Percentiles rank a stretch among this genome's conserved stretches.
Evolutionary conservation across 2,888 invertebrate genomes (phyloP).

Genomic region (Amphimallon solstitiale): DNA sequence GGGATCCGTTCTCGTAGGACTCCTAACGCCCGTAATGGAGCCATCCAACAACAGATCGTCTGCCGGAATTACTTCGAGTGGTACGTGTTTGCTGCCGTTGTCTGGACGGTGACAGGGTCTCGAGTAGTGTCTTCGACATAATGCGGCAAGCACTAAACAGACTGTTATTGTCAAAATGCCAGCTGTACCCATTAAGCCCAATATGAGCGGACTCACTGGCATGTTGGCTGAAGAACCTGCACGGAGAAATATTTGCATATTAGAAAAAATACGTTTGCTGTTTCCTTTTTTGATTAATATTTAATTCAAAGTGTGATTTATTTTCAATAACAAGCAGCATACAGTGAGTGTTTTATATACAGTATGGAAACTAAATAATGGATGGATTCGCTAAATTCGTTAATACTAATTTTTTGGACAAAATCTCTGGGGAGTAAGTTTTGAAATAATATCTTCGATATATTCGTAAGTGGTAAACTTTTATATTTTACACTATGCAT

Average conservation of each 20-base stretch:
- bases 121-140: constrained; percentile 67
- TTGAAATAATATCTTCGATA: too few relatives aligned
- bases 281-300: too few relatives aligned
- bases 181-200: constrained; percentile 80
- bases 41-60: constrained; percentile 61
- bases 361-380: too few relatives aligned
- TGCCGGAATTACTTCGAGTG: constrained; percentile 62
- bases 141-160: constrained; percentile 78
- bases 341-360: not conserved
- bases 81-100: constrained; percentile 57
- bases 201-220: constrained; percentile 79
- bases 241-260: constrained; percentile 44
- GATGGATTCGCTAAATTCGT: too few relatives aligned
- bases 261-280: constrained; percentile 10
- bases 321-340: not conserved
- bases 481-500: too few relatives aligned
- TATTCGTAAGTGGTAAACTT: too few relatives aligned
- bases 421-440: too few relatives aligned
- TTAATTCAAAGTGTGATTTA: too few relatives aligned
- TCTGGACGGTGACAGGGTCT: constrained; percentile 56
- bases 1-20: constrained; percentile 62
- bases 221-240: constrained; percentile 72
- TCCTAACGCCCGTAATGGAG: constrained; percentile 58
- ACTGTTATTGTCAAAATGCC: constrained; percentile 80
- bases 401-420: too few relatives aligned